Conservation (phyloP, 2,888 invertebrate genomes). For the Caradrina kadenii region DNA sequence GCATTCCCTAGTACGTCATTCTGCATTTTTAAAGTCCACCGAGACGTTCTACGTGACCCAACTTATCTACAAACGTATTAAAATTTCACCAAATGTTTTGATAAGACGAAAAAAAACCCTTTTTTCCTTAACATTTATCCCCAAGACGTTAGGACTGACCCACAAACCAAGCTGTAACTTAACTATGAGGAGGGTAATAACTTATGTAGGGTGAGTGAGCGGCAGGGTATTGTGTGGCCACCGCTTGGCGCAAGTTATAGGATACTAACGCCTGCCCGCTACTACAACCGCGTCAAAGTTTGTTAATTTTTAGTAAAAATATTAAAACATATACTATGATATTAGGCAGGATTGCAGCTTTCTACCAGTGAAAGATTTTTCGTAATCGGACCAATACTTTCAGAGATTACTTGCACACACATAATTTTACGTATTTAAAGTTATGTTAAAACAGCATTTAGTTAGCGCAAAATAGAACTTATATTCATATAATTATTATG, state of each 20-base stretch:
- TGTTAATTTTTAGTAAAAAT: too few species aligned
- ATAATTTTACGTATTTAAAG: too few species aligned
- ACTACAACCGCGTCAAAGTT: too few species aligned
- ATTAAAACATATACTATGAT: too few species aligned
- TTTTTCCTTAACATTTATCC: constrained; percentile 78
- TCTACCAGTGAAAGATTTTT: too few species aligned
- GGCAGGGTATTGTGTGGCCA: constrained; percentile 75
- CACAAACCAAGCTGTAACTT: constrained; percentile 83
- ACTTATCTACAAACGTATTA: constrained; percentile 44
- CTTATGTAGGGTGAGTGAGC: constrained; percentile 81
- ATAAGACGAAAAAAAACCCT: constrained; percentile 48
- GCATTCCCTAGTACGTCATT: constrained; percentile 28
- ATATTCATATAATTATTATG: too few species aligned
- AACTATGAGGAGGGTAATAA: constrained; percentile 82
- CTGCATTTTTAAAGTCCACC: constrained; percentile 50
- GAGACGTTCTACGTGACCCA: constrained; percentile 44
- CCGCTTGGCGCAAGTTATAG: constrained; percentile 62
- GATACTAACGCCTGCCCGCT: not conserved
- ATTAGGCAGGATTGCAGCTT: too few species aligned
- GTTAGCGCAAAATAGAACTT: too few species aligned
- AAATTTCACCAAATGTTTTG: constrained; percentile 62
- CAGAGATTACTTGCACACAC: too few species aligned
- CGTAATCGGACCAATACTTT: too few species aligned
- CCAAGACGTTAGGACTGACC: constrained; percentile 81
- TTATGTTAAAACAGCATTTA: too few species aligned